These are phyloP conservation scores for Drosophila lini DNA, from an alignment of 1,140 invertebrate species.

Conservation along the genomic window DNA sequence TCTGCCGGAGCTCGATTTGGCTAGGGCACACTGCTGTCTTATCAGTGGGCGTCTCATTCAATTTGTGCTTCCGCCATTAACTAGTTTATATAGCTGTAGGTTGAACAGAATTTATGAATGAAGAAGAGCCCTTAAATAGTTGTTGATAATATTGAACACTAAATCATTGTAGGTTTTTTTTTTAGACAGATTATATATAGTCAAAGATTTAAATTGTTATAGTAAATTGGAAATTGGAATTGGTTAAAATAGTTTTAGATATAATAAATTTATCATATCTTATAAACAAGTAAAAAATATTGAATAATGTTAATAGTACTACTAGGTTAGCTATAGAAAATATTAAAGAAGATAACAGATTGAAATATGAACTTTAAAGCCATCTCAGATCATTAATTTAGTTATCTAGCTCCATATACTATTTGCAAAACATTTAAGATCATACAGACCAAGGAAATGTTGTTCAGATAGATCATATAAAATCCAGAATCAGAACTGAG, in stretches of 20 bases:
- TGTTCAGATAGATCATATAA: background rate
- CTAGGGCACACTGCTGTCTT: slow-evolving; percentile 6
- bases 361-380: rapidly evolving
- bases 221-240: background rate
- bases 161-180: background rate
- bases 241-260: too few species aligned
- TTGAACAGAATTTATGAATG: background rate
- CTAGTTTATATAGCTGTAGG: slow-evolving; percentile 2
- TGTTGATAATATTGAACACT: background rate
- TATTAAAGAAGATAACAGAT: background rate
- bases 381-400: too few species aligned
- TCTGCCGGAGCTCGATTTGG: slow-evolving; percentile 21
- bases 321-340: background rate
- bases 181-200: background rate
- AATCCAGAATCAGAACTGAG: background rate
- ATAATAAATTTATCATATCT: background rate
- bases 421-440: background rate
- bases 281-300: background rate
- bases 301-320: background rate
- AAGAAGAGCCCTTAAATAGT: background rate
- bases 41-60: slow-evolving; percentile 34
- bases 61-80: slow-evolving; percentile 26
- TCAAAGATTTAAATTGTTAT: background rate
- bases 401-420: too few species aligned
- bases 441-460: background rate